Evolutionary conservation across 1,140 invertebrate genomes (phyloP).

Genomic region (Drosophila nasuta): DNA sequence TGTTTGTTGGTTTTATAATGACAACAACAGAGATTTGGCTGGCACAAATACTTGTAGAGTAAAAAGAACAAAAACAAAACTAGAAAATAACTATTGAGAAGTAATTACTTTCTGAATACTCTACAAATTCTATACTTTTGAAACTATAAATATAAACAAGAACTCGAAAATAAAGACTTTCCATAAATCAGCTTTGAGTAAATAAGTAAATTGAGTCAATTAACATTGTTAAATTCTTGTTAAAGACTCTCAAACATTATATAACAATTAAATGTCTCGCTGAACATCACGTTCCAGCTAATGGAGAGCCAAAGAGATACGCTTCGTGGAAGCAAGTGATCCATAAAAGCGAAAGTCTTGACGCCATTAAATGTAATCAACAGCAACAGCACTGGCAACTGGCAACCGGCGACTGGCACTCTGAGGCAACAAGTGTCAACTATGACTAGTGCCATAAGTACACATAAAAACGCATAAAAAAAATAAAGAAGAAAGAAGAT

Average conservation of each 20-base stretch:
- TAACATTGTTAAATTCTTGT: slow-evolving; percentile 2
- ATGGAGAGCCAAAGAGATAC: slow-evolving; percentile 58
- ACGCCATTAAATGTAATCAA: slow-evolving; percentile 77
- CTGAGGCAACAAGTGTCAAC: slow-evolving; percentile 73
- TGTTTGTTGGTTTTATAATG: slow-evolving; percentile 30
- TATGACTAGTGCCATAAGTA: slow-evolving; percentile 79
- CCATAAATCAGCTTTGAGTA: neutral
- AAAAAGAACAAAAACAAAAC: neutral
- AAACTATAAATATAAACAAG: neutral
- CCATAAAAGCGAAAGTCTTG: slow-evolving; percentile 83
- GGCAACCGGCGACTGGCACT: slow-evolving; percentile 15
- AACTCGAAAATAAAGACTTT: neutral
- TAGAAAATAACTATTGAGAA: neutral
- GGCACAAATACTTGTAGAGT: neutral
- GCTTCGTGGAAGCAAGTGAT: slow-evolving; percentile 69
- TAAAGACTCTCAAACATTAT: neutral
- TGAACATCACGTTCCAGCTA: slow-evolving; percentile 56
- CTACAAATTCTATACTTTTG: too few relatives aligned
- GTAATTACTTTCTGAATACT: too few relatives aligned
- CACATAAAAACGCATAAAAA: slow-evolving; percentile 49
- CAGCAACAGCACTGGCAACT: slow-evolving; percentile 30
- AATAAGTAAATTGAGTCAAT: neutral
- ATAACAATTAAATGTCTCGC: neutral
- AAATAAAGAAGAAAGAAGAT: slow-evolving; percentile 25
- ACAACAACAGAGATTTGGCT: slow-evolving; percentile 39